Evolutionary conservation across 2,888 invertebrate species (phyloP), one percentile per base, ranked within the genome.

Genomic region (Cerceris ruficornis): DNA sequence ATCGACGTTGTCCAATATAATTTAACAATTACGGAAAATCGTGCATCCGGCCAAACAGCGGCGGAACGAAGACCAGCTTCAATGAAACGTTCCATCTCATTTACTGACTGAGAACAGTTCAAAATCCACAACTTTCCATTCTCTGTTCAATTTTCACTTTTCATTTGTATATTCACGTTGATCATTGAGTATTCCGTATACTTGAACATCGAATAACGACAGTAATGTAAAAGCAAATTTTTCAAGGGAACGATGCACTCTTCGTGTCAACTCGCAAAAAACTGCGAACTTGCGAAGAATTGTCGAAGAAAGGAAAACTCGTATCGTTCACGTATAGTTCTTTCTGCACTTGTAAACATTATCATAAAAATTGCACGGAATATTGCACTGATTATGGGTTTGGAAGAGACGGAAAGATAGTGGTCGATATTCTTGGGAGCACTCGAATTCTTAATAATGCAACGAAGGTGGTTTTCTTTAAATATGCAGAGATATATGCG

Each of bases 41-140:
- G 42, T 5, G 74, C 46, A 7, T 58, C 67, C 1, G 83, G 81
- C 83, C 75, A 83, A 41, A 69, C 64, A 0, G 62, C 83, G 9
- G 69, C 57, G 7, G 69, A 54, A 60, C 17, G 57, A 9, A 83
- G 80, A 0, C 71, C 60, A n/a, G 67, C 11, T 50, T 68, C 50
- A 11, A 80, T 64, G 0, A 60, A 50, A 2, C 39, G 52, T 58
- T 64, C 72, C 15, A 81, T 69, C 28, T 71, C 75, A 17, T 14
- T 79, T 11, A 42, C 55, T 6, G 64, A 1, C 11, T 49, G 49
- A 28, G 4, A 28, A 28, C 28, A 28, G 28, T 28, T 28, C 50
- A 72, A 72, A 46, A 57, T 11, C 1, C n/a, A 11, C 0, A 6
- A 43, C 42, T 28, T 9, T 0, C 6, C 14, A 5, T 11, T 11